Conservation (phyloP, 2,797 vertebrate genomes). For the Gallinago stenura region DNA sequence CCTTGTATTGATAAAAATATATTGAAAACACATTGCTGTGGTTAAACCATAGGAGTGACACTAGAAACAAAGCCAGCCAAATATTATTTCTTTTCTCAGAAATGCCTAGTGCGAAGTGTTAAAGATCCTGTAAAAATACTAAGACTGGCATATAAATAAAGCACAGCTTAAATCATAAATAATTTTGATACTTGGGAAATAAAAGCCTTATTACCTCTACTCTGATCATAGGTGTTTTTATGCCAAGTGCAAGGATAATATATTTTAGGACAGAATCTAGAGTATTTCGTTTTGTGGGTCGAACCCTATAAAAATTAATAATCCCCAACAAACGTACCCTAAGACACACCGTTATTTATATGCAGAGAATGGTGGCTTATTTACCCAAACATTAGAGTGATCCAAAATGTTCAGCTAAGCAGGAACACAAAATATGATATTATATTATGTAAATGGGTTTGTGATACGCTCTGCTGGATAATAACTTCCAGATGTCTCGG, state of each 20-base stretch:
- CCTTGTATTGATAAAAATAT: constrained; percentile 35
- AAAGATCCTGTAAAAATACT: not conserved
- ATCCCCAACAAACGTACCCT: not conserved
- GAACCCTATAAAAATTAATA: not conserved
- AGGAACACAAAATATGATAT: constrained; percentile 79
- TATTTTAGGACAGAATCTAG: not conserved
- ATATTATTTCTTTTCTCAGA: not conserved
- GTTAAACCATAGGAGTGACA: not conserved
- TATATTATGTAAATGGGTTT: constrained; percentile 80
- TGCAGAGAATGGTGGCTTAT: not conserved
- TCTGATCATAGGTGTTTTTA: not conserved
- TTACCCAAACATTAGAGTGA: constrained; percentile 26
- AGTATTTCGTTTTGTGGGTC: not conserved
- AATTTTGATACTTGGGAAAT: not conserved
- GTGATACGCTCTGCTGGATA: constrained; percentile 80
- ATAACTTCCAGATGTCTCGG: constrained; percentile 85
- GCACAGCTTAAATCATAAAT: not conserved
- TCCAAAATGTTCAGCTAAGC: constrained; percentile 60
- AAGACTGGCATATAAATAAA: not conserved
- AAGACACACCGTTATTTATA: not conserved
- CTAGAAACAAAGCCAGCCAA: not conserved
- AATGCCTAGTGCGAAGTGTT: not conserved
- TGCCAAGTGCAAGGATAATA: not conserved
- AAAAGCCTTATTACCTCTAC: not conserved
- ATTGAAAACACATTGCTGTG: not conserved